Evolutionary conservation across 2,797 vertebrate species (phyloP).

Genomic region (Pristis pectinata): DNA sequence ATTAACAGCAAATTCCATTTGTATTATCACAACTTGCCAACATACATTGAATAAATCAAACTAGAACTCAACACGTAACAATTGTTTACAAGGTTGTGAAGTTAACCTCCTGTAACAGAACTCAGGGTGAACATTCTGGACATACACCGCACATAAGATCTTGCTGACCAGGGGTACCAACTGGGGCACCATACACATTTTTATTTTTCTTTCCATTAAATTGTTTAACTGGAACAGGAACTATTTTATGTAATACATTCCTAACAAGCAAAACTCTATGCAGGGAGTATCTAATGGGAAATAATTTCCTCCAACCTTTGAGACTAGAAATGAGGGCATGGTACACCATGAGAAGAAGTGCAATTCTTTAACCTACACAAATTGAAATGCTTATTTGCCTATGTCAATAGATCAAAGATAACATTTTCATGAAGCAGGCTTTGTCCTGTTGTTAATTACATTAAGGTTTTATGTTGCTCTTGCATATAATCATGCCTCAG

Average conservation of each 20-base stretch:
- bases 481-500: background rate
- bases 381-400: background rate
- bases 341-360: background rate
- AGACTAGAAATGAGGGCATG: background rate
- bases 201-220: background rate
- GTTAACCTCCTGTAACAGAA: background rate
- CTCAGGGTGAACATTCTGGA: background rate
- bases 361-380: background rate
- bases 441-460: background rate
- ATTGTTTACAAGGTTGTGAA: background rate
- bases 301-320: background rate
- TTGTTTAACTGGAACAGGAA: background rate
- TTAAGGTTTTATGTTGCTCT: background rate
- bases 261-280: background rate
- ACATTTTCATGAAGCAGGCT: background rate
- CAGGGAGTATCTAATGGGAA: background rate
- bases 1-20: background rate
- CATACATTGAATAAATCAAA: background rate
- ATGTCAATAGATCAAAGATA: background rate
- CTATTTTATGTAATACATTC: background rate
- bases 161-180: background rate
- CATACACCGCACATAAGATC: background rate
- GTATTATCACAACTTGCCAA: background rate
- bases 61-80: background rate
- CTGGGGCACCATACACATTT: background rate